Evolutionary conservation across 2,797 vertebrate species (phyloP).

Genomic region (Danio tinwini): DNA sequence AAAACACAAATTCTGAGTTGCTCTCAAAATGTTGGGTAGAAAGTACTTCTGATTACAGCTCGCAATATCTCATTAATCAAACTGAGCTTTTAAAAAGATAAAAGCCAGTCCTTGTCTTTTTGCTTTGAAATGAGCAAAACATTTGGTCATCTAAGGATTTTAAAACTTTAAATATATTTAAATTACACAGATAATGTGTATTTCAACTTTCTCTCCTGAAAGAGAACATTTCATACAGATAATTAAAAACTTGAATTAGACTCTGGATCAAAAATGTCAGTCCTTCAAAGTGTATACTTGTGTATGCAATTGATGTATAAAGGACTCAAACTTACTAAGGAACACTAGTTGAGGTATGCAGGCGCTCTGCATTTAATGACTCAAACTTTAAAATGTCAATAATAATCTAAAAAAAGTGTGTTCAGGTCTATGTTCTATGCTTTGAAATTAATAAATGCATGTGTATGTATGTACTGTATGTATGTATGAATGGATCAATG

Average conservation of each 20-base stretch:
- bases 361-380: too few relatives aligned
- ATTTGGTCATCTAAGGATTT: neutral
- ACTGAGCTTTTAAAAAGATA: neutral
- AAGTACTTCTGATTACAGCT: neutral
- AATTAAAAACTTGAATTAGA: neutral
- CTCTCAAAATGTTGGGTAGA: neutral
- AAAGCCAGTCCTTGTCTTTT: slow-evolving; percentile 20
- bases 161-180: slow-evolving; percentile 3
- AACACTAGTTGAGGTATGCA: neutral
- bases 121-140: neutral
- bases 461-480: too few relatives aligned
- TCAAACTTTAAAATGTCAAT: neutral
- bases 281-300: neutral
- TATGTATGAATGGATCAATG: too few relatives aligned
- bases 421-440: neutral
- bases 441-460: neutral
- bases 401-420: neutral
- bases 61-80: neutral
- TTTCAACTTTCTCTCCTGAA: neutral
- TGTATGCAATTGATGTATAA: neutral
- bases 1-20: neutral
- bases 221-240: neutral
- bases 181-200: slow-evolving; percentile 10
- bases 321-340: neutral
- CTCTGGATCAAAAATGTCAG: neutral